Base-by-base conservation (phyloP, 2,888 invertebrate genomes). In the Syrphus vitripennis region DNA sequence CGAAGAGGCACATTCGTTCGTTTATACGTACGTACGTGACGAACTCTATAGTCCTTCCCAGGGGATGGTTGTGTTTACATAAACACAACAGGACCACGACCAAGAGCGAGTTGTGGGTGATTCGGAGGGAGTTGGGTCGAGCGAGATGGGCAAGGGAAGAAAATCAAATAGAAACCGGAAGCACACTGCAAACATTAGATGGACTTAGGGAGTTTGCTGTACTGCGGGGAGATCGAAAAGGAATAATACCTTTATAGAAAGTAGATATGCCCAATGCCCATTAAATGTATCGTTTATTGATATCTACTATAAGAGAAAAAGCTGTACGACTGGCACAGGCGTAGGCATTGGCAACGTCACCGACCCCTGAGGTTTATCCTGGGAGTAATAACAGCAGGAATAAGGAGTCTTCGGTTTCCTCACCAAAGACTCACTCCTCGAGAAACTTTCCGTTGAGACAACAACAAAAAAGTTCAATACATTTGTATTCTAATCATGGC, bases 241-340 rank as follows among this genome's bases (percentile, higher is more conserved):
- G 40, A 16, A 63, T 26, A 67, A 67, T 72, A 80, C 76, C 78
- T 75, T 24, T 50, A 72, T 74, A 55, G 74, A 69, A 72, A 63
- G 29, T 71, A 77, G 76, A 83, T 76, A 76, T 83, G 70, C 83
- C 80, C 65, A 70, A 77, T 83, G 75, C 75, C 88, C 87, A 87
- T 88, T 88, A 87, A 87, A 87, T 80, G 87, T 88, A 88, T 88
- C 84, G 87, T 80, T 88, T 88, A 88, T 88, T 88, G 88, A 88
- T 84, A 87, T 87, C 83, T 77, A 71, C 74, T 34, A 50, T 59
- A 37, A 37, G 69, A 63, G 57, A 70, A 59, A 61, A 63, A 78
- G 42, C 42, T 74, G 12, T 10, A 29, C 24, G 63, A 4, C 16
- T 45, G 65, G 29, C 45, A 45, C 12, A 2, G 31, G 10, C 57